These are phyloP conservation scores for Mellilla xanthometata DNA, from an alignment of 2,888 invertebrate species.

Conservation along the genomic window DNA sequence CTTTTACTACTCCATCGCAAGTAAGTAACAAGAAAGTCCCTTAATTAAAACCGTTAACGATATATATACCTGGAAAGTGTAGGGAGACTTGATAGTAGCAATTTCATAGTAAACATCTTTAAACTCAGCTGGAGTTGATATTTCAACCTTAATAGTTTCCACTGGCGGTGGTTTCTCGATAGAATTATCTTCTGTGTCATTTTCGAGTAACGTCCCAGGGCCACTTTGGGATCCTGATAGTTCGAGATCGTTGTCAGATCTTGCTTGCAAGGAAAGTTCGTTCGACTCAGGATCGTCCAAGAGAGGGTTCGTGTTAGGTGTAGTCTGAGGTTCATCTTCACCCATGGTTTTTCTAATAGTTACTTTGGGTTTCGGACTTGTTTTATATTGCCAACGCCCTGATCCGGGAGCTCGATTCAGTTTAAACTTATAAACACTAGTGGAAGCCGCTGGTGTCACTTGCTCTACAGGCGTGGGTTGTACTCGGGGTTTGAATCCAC, in stretches of 20 bases:
- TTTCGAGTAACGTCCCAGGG: conserved; percentile 83
- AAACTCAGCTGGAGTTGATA: conserved; percentile 93
- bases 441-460: conserved; percentile 72
- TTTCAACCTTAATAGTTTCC: conserved; percentile 93
- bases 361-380: conserved; percentile 93
- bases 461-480: conserved; percentile 82
- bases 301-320: conserved; percentile 68
- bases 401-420: conserved; percentile 91
- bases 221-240: conserved; percentile 87
- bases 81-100: conserved; percentile 94
- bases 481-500: conserved; percentile 87
- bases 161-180: conserved; percentile 85
- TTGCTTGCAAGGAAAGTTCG: conserved; percentile 80
- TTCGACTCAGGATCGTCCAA: conserved; percentile 73
- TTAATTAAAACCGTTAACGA: no score
- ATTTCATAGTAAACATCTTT: conserved; percentile 94
- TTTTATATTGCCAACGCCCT: conserved; percentile 95
- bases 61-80: conserved; percentile 92
- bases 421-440: conserved; percentile 90
- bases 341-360: conserved; percentile 88
- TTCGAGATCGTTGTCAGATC: conserved; percentile 86
- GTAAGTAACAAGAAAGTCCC: no score
- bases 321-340: conserved; percentile 77
- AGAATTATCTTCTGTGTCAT: conserved; percentile 84
- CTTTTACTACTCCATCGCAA: no score